Evolutionary conservation across 1,140 invertebrate species (phyloP).

Genomic region (Zophobas morio): DNA sequence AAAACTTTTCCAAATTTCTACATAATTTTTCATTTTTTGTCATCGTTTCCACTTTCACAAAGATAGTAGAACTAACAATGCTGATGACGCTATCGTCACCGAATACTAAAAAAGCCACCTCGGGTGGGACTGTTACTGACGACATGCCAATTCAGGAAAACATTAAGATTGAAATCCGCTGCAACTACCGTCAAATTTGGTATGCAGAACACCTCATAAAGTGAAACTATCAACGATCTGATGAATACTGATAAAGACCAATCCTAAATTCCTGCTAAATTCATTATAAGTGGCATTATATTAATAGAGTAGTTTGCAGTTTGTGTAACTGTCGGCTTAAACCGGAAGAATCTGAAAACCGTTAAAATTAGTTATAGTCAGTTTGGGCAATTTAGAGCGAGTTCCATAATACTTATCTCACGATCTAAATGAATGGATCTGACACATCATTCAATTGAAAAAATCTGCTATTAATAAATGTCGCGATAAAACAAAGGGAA

Average conservation of each 20-base stretch:
- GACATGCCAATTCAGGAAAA: too few species aligned
- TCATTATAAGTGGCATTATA: slow-evolving; percentile 10
- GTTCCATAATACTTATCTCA: not conserved
- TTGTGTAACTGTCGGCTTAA: not conserved
- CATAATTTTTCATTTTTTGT: too few species aligned
- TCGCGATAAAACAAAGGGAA: slow-evolving; percentile 9
- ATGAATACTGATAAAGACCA: slow-evolving; percentile 39
- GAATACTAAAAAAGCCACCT: too few species aligned
- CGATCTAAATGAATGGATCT: not conserved
- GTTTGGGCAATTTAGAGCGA: not conserved
- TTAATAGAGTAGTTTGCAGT: slow-evolving; percentile 25
- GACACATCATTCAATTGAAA: slow-evolving; percentile 6
- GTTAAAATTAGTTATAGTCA: slow-evolving; percentile 1
- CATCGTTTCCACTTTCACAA: too few species aligned
- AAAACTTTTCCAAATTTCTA: too few species aligned
- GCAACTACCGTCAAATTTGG: slow-evolving; percentile 20
- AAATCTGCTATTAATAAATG: slow-evolving; percentile 16
- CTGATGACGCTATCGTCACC: too few species aligned
- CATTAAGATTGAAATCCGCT: not conserved
- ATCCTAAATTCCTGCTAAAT: slow-evolving; percentile 31
- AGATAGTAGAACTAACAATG: too few species aligned
- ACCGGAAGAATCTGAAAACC: slow-evolving; percentile 4
- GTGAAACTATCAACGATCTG: slow-evolving; percentile 6
- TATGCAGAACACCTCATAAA: slow-evolving; percentile 17
- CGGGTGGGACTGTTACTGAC: too few species aligned